Conservation (phyloP, 2,113 vertebrate genomes). For the Eonycteris spelaea region DNA sequence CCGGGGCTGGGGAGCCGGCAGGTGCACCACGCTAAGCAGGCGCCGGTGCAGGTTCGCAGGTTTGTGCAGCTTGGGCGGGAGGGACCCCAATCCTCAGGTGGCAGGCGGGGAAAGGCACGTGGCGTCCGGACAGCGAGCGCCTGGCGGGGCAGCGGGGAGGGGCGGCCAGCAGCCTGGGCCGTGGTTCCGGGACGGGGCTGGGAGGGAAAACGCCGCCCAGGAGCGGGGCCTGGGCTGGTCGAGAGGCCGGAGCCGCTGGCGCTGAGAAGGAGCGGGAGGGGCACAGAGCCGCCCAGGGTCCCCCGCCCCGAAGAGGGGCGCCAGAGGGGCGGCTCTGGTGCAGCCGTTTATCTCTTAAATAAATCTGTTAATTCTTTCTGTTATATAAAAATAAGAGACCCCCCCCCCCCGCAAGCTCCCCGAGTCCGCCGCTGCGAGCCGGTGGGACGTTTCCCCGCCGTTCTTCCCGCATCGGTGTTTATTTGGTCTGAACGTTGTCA, state of each 20-base stretch:
- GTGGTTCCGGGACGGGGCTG: neutral
- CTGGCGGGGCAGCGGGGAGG: neutral
- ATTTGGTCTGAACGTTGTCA: neutral
- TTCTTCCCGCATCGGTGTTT: neutral
- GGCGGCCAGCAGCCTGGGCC: neutral
- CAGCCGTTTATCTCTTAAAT: neutral
- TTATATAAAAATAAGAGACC: neutral
- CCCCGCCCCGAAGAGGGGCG: too few species aligned
- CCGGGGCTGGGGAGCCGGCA: too few species aligned
- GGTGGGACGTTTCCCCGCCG: neutral
- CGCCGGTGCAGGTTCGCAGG: too few species aligned
- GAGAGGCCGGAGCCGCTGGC: neutral
- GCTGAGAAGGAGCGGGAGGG: neutral
- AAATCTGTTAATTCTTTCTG: neutral
- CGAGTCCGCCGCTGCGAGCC: neutral
- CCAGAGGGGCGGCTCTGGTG: too few species aligned
- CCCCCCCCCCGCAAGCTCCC: neutral
- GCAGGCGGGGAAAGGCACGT: neutral
- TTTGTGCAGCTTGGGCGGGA: too few species aligned
- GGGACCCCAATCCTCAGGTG: too few species aligned
- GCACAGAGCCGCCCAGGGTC: neutral
- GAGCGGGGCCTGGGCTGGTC: neutral
- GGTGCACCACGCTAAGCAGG: too few species aligned
- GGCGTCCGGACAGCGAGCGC: neutral
- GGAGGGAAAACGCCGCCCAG: neutral